These are phyloP conservation scores for Paramormyrops hopkinsi DNA, from an alignment of 2,797 vertebrate genomes.

Conservation along the genomic window DNA sequence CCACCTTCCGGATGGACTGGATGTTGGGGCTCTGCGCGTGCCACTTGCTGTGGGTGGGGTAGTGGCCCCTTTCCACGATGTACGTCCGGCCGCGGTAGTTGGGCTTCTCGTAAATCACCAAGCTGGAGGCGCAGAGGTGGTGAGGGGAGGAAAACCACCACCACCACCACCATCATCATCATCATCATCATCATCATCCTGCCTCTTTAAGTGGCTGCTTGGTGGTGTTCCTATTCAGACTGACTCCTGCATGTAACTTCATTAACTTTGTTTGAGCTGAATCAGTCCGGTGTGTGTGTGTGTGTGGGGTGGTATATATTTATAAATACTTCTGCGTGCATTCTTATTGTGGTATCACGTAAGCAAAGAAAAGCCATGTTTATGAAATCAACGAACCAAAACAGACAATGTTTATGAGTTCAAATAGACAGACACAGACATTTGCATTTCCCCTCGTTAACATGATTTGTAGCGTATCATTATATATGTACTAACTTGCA, in stretches of 20 bases:
- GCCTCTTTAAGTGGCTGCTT: background rate
- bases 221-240: background rate
- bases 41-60: slow-evolving; percentile 73
- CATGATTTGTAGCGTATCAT: background rate
- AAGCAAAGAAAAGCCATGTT: background rate
- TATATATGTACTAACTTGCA: background rate
- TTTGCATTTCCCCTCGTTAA: background rate
- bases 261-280: background rate
- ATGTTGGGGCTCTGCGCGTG: slow-evolving; percentile 75
- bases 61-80: slow-evolving; percentile 78
- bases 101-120: background rate
- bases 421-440: background rate
- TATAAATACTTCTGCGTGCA: background rate
- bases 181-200: background rate
- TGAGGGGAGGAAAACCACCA: background rate
- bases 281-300: background rate
- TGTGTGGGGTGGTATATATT: background rate
- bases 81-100: slow-evolving; percentile 73
- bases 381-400: background rate
- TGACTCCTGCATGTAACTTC: background rate
- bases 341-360: background rate
- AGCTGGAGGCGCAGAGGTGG: background rate
- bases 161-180: background rate
- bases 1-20: slow-evolving; percentile 79
- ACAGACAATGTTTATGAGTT: background rate